phyloP scores from a whole-genome alignment of 2,888 invertebrate genomes.

The Fabriciana adippe region DNA sequence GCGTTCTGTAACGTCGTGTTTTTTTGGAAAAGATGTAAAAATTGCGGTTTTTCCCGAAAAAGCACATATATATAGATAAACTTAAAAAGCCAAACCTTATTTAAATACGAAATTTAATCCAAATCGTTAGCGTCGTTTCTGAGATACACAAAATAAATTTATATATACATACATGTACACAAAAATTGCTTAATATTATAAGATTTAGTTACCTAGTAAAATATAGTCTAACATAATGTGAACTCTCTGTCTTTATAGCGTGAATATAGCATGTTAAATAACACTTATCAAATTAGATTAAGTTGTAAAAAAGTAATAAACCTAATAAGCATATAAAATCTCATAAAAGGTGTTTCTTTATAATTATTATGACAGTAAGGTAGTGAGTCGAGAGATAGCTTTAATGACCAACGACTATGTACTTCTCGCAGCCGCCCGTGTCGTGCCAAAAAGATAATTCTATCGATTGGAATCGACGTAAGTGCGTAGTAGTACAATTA shows the following conservation, averaged over 20 bases:
- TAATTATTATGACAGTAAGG: constrained; percentile 14
- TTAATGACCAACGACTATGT: not conserved
- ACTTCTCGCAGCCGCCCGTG: not conserved
- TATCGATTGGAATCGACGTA: constrained; percentile 34
- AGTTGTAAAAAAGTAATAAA: constrained; percentile 11
- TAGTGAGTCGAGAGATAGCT: constrained; percentile 10
- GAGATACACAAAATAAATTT: too few species aligned
- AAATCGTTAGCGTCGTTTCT: too few species aligned
- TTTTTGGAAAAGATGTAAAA: too few species aligned
- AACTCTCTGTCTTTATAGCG: too few species aligned
- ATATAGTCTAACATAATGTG: not conserved
- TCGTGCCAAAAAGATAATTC: constrained; percentile 27
- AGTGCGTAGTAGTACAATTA: constrained; percentile 60
- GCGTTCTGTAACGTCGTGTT: too few species aligned
- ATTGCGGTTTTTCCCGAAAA: too few species aligned
- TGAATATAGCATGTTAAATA: constrained; percentile 3
- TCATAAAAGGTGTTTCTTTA: constrained; percentile 15
- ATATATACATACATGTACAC: too few species aligned
- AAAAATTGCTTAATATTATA: too few species aligned
- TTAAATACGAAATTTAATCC: too few species aligned
- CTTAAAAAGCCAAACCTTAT: too few species aligned
- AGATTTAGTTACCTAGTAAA: not conserved
- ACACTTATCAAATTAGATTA: constrained; percentile 10
- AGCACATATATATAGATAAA: too few species aligned
- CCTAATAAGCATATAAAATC: constrained; percentile 14